A percentile compares a stretch with the other conserved stretches of the same genome.
phyloP scores from a whole-genome alignment of 1,140 invertebrate genomes.

The Drosophila ficusphila region DNA sequence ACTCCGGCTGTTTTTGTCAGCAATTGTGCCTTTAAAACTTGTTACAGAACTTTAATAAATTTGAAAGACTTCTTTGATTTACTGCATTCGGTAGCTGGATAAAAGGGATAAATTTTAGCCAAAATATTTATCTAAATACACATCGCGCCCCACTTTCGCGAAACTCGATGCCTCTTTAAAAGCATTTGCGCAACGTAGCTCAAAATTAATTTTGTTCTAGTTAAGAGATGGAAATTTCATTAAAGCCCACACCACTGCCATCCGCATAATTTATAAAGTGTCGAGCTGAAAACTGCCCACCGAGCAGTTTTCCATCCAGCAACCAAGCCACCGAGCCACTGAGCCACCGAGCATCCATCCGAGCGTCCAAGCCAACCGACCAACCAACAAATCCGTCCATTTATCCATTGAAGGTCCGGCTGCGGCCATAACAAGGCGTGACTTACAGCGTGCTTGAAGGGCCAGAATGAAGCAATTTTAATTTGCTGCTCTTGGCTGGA shows the following conservation, averaged over 20 bases:
- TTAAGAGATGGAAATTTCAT: conserved; percentile 56
- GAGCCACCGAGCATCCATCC: conserved; percentile 9
- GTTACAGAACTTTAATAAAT: too few relatives aligned
- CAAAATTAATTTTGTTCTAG: conserved; percentile 25
- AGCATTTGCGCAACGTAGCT: not conserved
- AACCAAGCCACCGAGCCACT: conserved; percentile 8
- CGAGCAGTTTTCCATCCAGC: conserved; percentile 9
- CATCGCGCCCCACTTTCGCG: not conserved
- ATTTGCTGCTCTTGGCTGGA: conserved; percentile 62
- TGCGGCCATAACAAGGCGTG: conserved; percentile 57
- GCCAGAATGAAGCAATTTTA: conserved; percentile 78
- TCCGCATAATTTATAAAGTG: conserved; percentile 76
- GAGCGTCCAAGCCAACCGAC: conserved; percentile 10
- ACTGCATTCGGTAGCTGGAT: too few relatives aligned
- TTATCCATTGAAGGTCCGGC: conserved; percentile 43
- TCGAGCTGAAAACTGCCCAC: conserved; percentile 63
- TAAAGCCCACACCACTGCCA: conserved; percentile 51
- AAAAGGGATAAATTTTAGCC: too few relatives aligned
- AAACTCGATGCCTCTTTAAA: not conserved
- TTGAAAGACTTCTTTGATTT: too few relatives aligned
- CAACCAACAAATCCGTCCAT: conserved; percentile 52
- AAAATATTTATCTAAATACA: not conserved
- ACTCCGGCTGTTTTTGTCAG: not conserved
- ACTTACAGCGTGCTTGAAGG: conserved; percentile 54
- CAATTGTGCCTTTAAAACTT: not conserved